Evolutionary conservation across 2,888 invertebrate species (phyloP), one percentile per base, ranked within the genome.

Genomic region (Folsomia manolachei): DNA sequence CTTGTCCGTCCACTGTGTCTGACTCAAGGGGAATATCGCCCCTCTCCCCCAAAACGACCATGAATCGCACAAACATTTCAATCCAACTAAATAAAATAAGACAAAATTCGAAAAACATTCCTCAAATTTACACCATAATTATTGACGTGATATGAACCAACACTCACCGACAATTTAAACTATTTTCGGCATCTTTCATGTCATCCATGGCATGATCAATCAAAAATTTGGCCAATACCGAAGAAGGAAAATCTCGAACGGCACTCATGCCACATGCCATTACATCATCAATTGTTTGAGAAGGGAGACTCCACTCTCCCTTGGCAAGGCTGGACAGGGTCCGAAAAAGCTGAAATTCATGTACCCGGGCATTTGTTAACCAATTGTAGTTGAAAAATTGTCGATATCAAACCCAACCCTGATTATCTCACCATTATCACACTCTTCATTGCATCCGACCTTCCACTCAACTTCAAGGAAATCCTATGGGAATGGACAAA

Each of bases 61-160:
- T 73, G 2, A 77, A 51, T 69, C 72, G 75, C n/a, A 74, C 76
- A 69, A 80, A 80, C 0, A 79, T 27, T 69, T 80, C 78, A 61
- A 76, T 72, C 80, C 80, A 80, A 27, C 79, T 79, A 25, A n/a
- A 11, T 4, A 63, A 63, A 9, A 63, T 9, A 24, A 24, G 51
- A 11, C 51, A 51, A 11, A 51, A 51, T 51, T 51, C 18, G 18
- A 51, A 51, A 51, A 51, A 9, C 9, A 51, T 11, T 9, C 9
- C 9, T 51, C 51, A 51, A 51, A 11, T 9, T 51, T n/a, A n/a
- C n/a, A n/a, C n/a, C n/a, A n/a, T n/a, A n/a, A n/a, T n/a, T n/a
- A n/a, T n/a, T n/a, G n/a, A n/a, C n/a, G n/a, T n/a, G n/a, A n/a
- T n/a, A n/a, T n/a, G n/a, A n/a, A n/a, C n/a, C n/a, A n/a, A n/a